Evolutionary conservation across 2,113 vertebrate species (phyloP), one percentile per base, ranked within the genome.

Genomic region (Opisthocomus hoazin): DNA sequence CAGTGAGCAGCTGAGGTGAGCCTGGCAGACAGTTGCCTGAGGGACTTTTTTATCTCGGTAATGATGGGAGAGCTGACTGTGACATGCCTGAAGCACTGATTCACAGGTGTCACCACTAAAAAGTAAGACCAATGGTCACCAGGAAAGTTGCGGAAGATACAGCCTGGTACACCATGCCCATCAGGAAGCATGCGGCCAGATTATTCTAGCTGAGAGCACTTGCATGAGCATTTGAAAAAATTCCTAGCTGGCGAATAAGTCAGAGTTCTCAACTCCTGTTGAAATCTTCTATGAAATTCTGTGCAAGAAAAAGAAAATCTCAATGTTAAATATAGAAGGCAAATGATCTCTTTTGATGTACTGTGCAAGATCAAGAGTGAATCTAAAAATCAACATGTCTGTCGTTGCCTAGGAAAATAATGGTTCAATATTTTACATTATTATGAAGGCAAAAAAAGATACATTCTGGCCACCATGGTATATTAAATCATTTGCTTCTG

Each of bases 21-120:
- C 60, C 66, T 0, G 0, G 64, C 2, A 5, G n/a, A 82, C 23
- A 76, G 34, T 10, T 85, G 26, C 10, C 45, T 68, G 34, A 82
- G 74, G 61, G 39, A 64, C 9, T 53, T 77, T 39, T 81, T 94
- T 87, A 70, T 91, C 73, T 87, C 78, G 51, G 29, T 71, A 58
- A 75, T 32, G 70, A 58, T 71, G 48, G 30, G 56, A 90, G 34
- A 92, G 45, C 53, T 86, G 87, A 56, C 27, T 27, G 57, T 30
- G 34, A 50, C 22, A 5, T 36, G 30, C 51, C 34, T 48, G 48
- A 79, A 79, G 57, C 2, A 1, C 53, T 71, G 65, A 75, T 65
- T 92, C 80, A 89, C 46, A 70, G 50, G 32, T 11, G 5, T n/a
- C 77, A 65, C 30, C 21, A 39, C 41, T 79, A 39, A 81, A 92